Conservation (phyloP, 1,140 invertebrate genomes). For the Pachyrhynchus sulphureomaculatus region DNA sequence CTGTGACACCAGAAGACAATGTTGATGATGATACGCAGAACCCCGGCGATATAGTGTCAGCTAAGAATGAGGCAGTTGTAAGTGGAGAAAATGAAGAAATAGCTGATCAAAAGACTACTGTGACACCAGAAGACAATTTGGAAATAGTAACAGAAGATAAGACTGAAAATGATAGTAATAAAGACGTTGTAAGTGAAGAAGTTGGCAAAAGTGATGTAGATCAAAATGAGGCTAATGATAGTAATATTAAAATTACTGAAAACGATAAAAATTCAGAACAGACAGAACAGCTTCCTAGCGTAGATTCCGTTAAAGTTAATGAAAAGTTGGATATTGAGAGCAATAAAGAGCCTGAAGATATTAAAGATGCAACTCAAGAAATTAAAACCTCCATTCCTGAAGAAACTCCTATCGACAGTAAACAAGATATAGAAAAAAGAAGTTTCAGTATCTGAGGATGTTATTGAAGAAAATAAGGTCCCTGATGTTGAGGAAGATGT, state of each 20-base stretch:
- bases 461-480: conserved; percentile 1
- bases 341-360: background rate
- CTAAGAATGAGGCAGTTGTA: no score
- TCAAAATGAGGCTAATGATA: background rate
- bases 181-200: background rate
- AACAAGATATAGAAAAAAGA: background rate
- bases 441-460: background rate
- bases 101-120: no score
- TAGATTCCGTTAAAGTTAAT: no score
- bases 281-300: no score
- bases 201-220: background rate
- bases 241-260: background rate
- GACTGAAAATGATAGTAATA: background rate
- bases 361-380: background rate
- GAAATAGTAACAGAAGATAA: background rate
- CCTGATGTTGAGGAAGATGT: no score
- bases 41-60: no score
- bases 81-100: background rate
- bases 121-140: background rate
- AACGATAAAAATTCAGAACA: no score
- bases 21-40: no score
- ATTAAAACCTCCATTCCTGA: background rate
- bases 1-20: no score
- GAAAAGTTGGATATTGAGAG: no score
- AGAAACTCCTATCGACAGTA: no score